Evolutionary conservation across 2,888 invertebrate genomes (phyloP).

Genomic region (Drosophila sordidula): DNA sequence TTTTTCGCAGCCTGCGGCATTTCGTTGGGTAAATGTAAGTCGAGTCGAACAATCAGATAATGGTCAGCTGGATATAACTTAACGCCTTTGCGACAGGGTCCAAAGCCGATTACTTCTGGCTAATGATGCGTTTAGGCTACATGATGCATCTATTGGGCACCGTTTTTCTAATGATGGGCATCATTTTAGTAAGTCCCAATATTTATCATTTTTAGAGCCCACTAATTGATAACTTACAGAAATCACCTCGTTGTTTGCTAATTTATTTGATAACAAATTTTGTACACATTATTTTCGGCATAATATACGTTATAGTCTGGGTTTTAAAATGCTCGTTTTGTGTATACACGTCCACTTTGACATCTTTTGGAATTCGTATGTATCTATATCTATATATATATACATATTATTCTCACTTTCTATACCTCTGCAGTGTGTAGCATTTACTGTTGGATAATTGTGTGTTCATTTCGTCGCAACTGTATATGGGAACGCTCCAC

Average conservation of each 20-base stretch:
- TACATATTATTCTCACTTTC: background rate
- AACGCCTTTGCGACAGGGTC: background rate
- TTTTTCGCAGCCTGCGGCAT: conserved; percentile 25
- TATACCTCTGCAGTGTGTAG: conserved; percentile 34
- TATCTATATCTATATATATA: background rate
- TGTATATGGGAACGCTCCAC: conserved; percentile 18
- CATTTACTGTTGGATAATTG: conserved; percentile 42
- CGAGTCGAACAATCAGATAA: background rate
- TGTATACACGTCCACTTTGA: background rate
- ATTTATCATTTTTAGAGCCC: background rate
- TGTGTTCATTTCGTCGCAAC: conserved; percentile 23
- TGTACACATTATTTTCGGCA: conserved; percentile 16
- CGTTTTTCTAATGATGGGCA: conserved; percentile 36
- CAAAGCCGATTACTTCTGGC: background rate
- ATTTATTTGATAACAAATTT: conserved; percentile 31
- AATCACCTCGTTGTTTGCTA: conserved; percentile 23
- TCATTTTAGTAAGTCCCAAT: conserved; percentile 28
- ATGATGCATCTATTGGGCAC: conserved; percentile 44
- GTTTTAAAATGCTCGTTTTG: conserved; percentile 5
- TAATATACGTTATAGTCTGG: conserved; percentile 1
- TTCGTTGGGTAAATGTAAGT: conserved; percentile 50
- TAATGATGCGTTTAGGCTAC: conserved; percentile 29
- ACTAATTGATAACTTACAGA: conserved; percentile 18
- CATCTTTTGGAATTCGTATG: background rate
- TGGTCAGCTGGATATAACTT: background rate